A percentile compares a stretch with the other conserved stretches of the same genome.
phyloP scores from a whole-genome alignment of 1,140 invertebrate species.

The Thaumatotibia leucotreta region DNA sequence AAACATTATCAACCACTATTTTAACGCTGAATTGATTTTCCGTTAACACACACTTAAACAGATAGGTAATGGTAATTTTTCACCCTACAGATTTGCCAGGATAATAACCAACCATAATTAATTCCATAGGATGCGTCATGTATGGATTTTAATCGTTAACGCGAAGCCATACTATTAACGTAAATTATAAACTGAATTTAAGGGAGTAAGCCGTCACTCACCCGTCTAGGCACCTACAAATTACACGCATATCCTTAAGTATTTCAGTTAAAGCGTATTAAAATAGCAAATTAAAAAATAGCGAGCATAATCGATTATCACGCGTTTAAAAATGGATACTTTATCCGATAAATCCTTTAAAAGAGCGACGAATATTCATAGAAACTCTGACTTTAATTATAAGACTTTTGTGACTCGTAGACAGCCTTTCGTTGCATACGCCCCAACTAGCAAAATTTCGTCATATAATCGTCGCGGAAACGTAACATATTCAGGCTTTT shows the following conservation, averaged over 20 bases:
- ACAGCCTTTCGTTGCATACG: background rate
- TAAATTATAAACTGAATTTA: conserved; percentile 1
- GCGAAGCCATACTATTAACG: background rate
- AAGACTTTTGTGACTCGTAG: conserved; percentile 26
- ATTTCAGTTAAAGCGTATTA: background rate
- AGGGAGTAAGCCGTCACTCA: background rate
- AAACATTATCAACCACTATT: too few species aligned
- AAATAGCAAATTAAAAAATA: background rate
- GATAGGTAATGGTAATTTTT: background rate
- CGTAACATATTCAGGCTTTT: too few species aligned
- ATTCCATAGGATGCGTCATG: background rate
- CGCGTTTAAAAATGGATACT: background rate
- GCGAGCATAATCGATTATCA: background rate
- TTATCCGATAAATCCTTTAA: conserved; percentile 12
- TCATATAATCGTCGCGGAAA: too few species aligned
- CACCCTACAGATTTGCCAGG: background rate
- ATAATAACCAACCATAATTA: background rate
- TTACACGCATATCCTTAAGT: background rate
- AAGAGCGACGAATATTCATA: conserved; percentile 39
- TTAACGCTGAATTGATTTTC: too few species aligned
- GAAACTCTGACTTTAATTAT: conserved; percentile 47
- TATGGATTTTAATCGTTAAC: background rate
- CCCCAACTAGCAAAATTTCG: too few species aligned
- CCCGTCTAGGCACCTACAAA: background rate
- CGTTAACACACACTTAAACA: background rate